A percentile compares a stretch with the other conserved stretches of the same genome.
These are phyloP conservation scores for Drymonia ruficornis DNA, from an alignment of 2,888 invertebrate species.

Conservation along the genomic window DNA sequence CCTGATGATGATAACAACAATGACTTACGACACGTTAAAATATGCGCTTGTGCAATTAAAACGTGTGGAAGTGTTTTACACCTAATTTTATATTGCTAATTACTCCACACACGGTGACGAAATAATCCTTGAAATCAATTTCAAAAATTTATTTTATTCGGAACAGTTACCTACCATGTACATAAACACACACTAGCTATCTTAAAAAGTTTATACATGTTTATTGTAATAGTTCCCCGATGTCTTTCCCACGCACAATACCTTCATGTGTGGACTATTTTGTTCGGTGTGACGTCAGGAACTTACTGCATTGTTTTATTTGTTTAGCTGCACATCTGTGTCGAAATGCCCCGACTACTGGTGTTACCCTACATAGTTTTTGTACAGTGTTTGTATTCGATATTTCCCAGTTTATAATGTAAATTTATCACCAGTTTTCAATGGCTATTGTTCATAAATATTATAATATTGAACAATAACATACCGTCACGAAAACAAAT, in stretches of 20 bases:
- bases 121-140: not conserved
- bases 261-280: constrained; percentile 63
- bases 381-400: constrained; percentile 10
- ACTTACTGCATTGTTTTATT: constrained; percentile 56
- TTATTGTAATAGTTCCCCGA: constrained; percentile 25
- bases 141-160: not conserved
- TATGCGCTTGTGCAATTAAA: not conserved
- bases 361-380: constrained; percentile 30
- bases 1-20: not conserved
- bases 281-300: constrained; percentile 53
- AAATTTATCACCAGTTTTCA: not conserved
- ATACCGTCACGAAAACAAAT: not conserved
- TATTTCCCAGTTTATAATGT: not conserved
- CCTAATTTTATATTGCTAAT: not conserved
- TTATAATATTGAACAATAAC: not conserved
- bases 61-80: not conserved
- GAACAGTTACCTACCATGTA: not conserved
- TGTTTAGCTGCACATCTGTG: constrained; percentile 53
- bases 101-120: not conserved
- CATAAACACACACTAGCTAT: not conserved
- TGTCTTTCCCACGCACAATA: constrained; percentile 51
- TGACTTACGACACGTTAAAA: not conserved
- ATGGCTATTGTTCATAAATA: constrained; percentile 1
- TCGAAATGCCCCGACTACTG: constrained; percentile 32
- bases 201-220: not conserved